phyloP scores from a whole-genome alignment of 2,888 invertebrate genomes.

The Drosophila multiciliata region DNA sequence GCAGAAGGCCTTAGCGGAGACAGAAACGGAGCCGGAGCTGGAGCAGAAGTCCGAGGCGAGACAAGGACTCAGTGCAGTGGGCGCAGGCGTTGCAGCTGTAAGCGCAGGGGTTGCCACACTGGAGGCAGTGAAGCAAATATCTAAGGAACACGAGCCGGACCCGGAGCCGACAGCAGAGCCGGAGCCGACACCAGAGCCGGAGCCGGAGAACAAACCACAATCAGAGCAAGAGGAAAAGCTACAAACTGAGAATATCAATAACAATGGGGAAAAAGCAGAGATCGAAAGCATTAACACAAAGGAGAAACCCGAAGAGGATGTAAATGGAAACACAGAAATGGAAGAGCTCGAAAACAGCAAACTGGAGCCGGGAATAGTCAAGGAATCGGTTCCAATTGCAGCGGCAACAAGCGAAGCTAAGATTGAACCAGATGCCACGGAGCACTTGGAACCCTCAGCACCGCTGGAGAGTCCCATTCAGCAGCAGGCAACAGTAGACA shows the following conservation, averaged over 20 bases:
- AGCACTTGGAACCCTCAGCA: conserved; percentile 50
- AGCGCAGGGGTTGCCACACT: conserved; percentile 53
- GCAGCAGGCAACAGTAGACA: not conserved
- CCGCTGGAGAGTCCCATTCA: conserved; percentile 47
- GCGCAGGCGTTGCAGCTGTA: conserved; percentile 31
- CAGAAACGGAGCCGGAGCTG: conserved; percentile 38
- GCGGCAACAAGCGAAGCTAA: conserved; percentile 1
- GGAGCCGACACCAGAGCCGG: not conserved
- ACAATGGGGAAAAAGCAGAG: conserved; percentile 9
- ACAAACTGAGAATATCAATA: conserved; percentile 17
- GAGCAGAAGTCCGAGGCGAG: conserved; percentile 18
- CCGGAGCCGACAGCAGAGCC: not conserved
- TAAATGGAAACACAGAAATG: conserved; percentile 35
- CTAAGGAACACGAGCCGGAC: conserved; percentile 25
- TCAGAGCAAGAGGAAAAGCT: not conserved
- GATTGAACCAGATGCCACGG: not conserved
- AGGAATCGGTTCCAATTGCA: not conserved
- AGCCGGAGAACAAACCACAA: not conserved
- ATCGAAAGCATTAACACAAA: not conserved
- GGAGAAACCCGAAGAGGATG: conserved; percentile 10
- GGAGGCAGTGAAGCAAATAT: conserved; percentile 63
- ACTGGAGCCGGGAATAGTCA: not conserved
- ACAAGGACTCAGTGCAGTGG: conserved; percentile 29
- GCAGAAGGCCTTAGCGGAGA: conserved; percentile 44
- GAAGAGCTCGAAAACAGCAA: not conserved